A percentile compares a stretch with the other conserved stretches of the same genome.
Evolutionary conservation across 2,888 invertebrate species (phyloP).

Genomic region (Himalopsyche japonica): DNA sequence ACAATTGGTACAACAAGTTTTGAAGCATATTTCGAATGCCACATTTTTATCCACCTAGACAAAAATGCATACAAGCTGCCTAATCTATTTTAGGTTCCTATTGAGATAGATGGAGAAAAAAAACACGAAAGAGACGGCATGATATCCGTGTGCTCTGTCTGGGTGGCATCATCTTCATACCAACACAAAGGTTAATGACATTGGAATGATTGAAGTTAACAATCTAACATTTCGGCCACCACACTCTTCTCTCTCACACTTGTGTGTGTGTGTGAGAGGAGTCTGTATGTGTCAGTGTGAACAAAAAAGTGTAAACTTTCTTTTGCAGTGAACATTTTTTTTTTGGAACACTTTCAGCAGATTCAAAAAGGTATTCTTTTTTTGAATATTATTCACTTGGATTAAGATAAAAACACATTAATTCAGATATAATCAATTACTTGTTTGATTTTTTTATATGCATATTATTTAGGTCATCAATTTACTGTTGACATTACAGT

Average conservation of each 20-base stretch:
- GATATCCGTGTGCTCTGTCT: neutral
- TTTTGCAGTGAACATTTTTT: neutral
- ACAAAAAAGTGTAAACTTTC: neutral
- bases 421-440: neutral
- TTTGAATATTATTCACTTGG: neutral
- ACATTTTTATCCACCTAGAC: too few species aligned
- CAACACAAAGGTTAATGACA: constrained; percentile 27
- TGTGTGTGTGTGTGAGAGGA: too few species aligned
- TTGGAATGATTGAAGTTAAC: constrained; percentile 24
- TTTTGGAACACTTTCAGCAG: neutral
- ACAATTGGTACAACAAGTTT: too few species aligned
- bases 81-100: neutral
- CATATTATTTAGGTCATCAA: constrained; percentile 14
- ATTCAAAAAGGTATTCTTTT: neutral
- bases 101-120: neutral
- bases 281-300: neutral
- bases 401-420: neutral
- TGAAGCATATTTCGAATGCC: too few species aligned
- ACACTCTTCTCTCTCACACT: neutral
- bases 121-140: neutral
- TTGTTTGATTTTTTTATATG: neutral
- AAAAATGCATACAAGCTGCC: neutral
- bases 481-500: neutral
- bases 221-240: constrained; percentile 5
- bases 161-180: neutral